Base-by-base conservation (phyloP, 1,140 invertebrate species). In the Lasaia peninsularis region DNA sequence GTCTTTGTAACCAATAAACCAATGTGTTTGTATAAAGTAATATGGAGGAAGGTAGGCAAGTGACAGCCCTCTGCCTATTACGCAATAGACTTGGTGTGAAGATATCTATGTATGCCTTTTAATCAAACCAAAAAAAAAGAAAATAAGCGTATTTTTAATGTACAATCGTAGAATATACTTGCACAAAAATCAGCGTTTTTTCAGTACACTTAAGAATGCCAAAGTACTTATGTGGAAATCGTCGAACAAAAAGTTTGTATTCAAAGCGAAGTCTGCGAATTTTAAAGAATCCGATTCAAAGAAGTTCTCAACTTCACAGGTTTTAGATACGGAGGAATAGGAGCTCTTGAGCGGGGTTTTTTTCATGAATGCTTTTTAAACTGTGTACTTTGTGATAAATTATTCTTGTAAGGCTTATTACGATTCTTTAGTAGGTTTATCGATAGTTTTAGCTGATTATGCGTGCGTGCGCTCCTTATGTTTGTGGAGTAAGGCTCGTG, bases 261-360 rank as follows among this genome's bases (percentile, higher is more conserved):
- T 48, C 44, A 48, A 48, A 48, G 40, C 44, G 44, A 48, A 18
- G 44, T 48, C 44, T 48, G 44, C 44, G 44, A 48, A 48, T 21
- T 48, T 48, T 48, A 48, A 48, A 48, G 44, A 48, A n/a, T 48
- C 5, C 16, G 11, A 20, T 48, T 21, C 44, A 48, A 48, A 48
- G 44, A 48, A 12, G 10, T 48, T 48, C 44, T 9, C 10, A 48
- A 48, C 44, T 48, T 48, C 44, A 48, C 44, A 24, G 44, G 44
- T 48, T 48, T 48, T 20, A 14, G 35, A 44, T 44, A 44, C 40
- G 40, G 11, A 11, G 18, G 2, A 44, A 44, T 44, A 44, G 16
- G 9, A 44, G 16, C 37, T 44, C 37, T 40, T 40, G 35, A 40
- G 35, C 14, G 35, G 16, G 35, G 14, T 40, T 14, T 37, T n/a